phyloP scores from a whole-genome alignment of 1,140 invertebrate species.

The Calosoma granatense region DNA sequence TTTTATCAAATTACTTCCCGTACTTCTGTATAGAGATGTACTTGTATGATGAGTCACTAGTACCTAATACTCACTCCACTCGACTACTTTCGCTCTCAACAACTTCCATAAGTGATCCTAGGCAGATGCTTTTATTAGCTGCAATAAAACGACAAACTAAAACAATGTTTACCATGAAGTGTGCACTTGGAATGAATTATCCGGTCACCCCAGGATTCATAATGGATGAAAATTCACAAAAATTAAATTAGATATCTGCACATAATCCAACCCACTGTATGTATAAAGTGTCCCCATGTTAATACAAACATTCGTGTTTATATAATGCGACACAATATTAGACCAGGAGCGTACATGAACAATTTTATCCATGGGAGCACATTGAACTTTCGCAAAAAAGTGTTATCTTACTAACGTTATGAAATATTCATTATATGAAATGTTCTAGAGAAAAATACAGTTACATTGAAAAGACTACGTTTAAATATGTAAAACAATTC shows the following conservation, averaged over 20 bases:
- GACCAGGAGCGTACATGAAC: neutral
- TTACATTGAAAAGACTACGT: no score
- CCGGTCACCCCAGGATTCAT: neutral
- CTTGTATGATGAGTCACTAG: no score
- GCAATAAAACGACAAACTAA: neutral
- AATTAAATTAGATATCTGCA: constrained; percentile 1
- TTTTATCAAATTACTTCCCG: no score
- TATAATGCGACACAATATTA: neutral
- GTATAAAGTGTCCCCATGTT: neutral
- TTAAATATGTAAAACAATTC: no score
- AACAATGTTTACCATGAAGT: neutral
- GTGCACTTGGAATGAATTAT: neutral
- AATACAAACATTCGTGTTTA: neutral
- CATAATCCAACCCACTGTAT: neutral
- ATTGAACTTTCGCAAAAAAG: neutral
- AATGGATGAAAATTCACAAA: constrained; percentile 2
- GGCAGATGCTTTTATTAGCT: constrained; percentile 1
- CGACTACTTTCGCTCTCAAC: no score
- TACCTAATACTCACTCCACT: no score
- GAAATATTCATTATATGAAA: neutral
- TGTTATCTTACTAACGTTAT: neutral
- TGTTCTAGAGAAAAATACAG: no score
- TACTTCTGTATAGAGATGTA: no score
- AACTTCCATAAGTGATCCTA: neutral
- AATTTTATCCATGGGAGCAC: neutral